Conservation (phyloP, 2,888 invertebrate species). For the Euspilapteryx auroguttella region DNA sequence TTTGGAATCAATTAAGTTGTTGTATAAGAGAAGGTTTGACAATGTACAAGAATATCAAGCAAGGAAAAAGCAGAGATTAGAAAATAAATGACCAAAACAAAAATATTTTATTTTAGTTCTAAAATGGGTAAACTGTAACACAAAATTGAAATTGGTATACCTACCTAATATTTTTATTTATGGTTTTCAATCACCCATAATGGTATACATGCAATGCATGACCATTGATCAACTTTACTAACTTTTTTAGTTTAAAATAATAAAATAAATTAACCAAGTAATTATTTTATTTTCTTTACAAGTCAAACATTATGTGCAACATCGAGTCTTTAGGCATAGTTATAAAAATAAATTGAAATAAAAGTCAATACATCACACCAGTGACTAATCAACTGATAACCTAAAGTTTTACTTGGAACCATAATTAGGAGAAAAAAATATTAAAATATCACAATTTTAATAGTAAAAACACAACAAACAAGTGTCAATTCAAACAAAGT, state of each 20-base stretch:
- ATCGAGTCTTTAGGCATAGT: conserved; percentile 15
- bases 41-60: conserved; percentile 80
- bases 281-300: conserved; percentile 43
- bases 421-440: conserved; percentile 36
- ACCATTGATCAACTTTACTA: no score
- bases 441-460: conserved; percentile 45
- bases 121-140: no score
- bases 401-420: conserved; percentile 17
- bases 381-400: background rate
- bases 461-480: conserved; percentile 47
- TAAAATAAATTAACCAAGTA: conserved; percentile 24
- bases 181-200: no score
- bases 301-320: conserved; percentile 44
- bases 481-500: no score
- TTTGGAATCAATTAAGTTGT: conserved; percentile 46
- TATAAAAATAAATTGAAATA: conserved; percentile 52
- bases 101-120: no score
- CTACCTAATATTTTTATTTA: no score
- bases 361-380: conserved; percentile 14
- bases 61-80: conserved; percentile 71
- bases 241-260: no score
- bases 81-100: conserved; percentile 28
- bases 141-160: no score
- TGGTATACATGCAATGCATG: no score
- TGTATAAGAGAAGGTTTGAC: conserved; percentile 79